phyloP scores from a whole-genome alignment of 1,140 invertebrate species.

The Triops longicaudatus region DNA sequence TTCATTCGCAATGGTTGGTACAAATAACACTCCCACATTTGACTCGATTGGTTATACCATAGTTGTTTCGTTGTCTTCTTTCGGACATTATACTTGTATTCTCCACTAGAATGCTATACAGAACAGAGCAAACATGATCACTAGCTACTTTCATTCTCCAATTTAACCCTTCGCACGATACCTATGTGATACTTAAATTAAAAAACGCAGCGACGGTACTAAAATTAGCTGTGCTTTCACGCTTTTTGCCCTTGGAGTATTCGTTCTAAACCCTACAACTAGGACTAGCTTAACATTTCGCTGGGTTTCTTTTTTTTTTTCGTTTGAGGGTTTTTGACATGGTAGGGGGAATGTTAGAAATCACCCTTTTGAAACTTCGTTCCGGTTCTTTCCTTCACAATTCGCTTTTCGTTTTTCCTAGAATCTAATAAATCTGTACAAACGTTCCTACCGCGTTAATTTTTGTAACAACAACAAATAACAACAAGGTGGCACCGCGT shows the following conservation, averaged over 20 bases:
- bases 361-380: not conserved
- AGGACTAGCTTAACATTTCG: not conserved
- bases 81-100: not conserved
- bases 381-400: not conserved
- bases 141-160: not conserved
- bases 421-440: slow-evolving; percentile 12
- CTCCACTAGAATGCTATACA: slow-evolving; percentile 11
- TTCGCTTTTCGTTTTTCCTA: not conserved
- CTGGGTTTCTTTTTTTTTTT: not conserved
- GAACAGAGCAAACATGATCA: slow-evolving; percentile 15
- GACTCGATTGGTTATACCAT: too few relatives aligned
- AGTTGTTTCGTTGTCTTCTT: not conserved
- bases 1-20: too few relatives aligned
- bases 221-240: not conserved
- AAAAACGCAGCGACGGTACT: not conserved
- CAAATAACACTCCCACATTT: too few relatives aligned
- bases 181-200: not conserved
- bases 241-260: too few relatives aligned
- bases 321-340: not conserved
- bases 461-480: slow-evolving; percentile 4
- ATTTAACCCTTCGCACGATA: not conserved
- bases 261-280: too few relatives aligned
- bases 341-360: not conserved
- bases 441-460: slow-evolving; percentile 4
- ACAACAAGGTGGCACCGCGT: slow-evolving; percentile 13